Percentiles rank a stretch among this genome's conserved stretches.
These are phyloP conservation scores for Dynastes grantii DNA, from an alignment of 2,888 invertebrate species.

Conservation along the genomic window DNA sequence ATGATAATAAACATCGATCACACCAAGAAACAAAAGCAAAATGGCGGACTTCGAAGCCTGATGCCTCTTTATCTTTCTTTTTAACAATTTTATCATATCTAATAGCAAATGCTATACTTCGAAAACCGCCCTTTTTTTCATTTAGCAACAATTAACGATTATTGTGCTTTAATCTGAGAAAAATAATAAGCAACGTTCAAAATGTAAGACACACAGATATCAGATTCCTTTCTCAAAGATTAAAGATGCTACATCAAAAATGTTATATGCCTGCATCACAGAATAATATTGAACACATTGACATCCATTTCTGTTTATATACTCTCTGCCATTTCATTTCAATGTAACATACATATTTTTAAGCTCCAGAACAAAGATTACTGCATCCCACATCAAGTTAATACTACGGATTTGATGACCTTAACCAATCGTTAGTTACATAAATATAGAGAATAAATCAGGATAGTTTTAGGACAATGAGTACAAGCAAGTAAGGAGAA, in stretches of 20 bases:
- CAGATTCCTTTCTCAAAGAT: not conserved
- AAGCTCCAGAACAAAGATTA: constrained; percentile 12
- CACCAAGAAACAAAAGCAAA: constrained; percentile 16
- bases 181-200: constrained; percentile 3
- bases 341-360: not conserved
- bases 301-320: not conserved
- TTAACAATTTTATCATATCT: not conserved
- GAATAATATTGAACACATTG: not conserved
- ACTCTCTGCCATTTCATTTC: not conserved
- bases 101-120: not conserved
- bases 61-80: not conserved
- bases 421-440: too few species aligned
- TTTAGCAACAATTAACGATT: not conserved
- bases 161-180: not conserved
- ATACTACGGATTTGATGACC: too few species aligned
- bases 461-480: too few species aligned
- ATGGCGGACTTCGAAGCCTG: not conserved
- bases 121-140: not conserved
- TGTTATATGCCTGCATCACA: constrained; percentile 2
- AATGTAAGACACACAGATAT: not conserved
- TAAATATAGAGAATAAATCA: too few species aligned
- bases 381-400: not conserved
- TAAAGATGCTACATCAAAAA: constrained; percentile 4
- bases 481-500: too few species aligned
- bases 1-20: constrained; percentile 26